Base-by-base conservation (phyloP, 2,888 invertebrate genomes). In the Drosophila lutescens region DNA sequence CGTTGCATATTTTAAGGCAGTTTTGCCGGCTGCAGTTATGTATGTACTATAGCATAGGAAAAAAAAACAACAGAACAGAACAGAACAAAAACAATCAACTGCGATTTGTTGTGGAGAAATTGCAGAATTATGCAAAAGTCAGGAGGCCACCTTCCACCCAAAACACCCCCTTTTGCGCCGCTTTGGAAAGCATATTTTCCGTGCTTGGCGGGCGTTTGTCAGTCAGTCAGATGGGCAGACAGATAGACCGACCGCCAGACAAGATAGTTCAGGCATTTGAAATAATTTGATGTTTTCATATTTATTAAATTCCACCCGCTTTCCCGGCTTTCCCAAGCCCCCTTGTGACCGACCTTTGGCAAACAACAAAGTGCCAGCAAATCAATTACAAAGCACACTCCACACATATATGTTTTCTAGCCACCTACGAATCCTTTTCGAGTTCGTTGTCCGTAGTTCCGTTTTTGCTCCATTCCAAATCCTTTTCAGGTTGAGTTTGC, bases 101-200 rank as follows among this genome's bases (percentile, higher is more conserved):
- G 80, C 86, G 88, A 85, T 87, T 87, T 86, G 85, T 86, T 88
- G 79, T 86, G 78, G 80, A 85, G 86, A 89, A 87, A 87, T 83
- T 77, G 85, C 88, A 66, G 89, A 87, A 87, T 89, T 87, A 89
- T 89, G 81, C 88, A 89, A 63, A 71, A 72, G 72, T 65, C 66
- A 66, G 65, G 36, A 36, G 53, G 46, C 36, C 30, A 32, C 32
- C 47, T 7, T 3, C 44, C 6, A 12, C 12, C 15, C 7, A 40
- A 10, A 7, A 40, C 8, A 1, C n/a, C 9, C 5, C 26, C 26
- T 7, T 8, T 15, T 47, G 5, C 8, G 7, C 13, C n/a, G 23
- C 23, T n/a, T 30, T 15, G n/a, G 43, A 34, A 41, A 75, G 68
- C 76, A 77, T 83, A 74, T 79, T 80, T 82, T 73, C 76, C 86